These are phyloP conservation scores for Eidolon helvum DNA, from an alignment of 2,113 vertebrate genomes.

Conservation along the genomic window DNA sequence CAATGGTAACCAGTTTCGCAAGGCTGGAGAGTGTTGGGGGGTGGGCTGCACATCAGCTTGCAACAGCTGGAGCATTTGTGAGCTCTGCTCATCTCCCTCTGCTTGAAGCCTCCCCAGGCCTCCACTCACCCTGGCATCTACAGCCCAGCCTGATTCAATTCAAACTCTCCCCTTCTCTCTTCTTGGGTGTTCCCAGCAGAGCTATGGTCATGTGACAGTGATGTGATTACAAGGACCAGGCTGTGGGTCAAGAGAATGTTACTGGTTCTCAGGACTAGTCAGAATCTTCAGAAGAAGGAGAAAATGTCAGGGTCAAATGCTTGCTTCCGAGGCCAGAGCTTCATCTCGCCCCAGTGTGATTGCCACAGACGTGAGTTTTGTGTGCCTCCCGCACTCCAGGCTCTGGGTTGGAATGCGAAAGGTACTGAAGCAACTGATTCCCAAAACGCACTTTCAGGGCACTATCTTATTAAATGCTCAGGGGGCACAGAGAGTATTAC, in stretches of 20 bases:
- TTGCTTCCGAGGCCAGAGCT: background rate
- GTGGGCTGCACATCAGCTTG: accelerated
- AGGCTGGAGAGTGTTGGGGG: too few species aligned
- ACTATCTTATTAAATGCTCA: background rate
- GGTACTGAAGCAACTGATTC: background rate
- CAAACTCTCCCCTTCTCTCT: background rate
- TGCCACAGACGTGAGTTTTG: too few species aligned
- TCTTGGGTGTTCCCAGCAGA: background rate
- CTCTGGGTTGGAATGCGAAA: background rate
- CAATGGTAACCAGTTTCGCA: background rate
- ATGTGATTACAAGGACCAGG: background rate
- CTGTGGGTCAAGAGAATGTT: too few species aligned
- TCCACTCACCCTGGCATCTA: accelerated
- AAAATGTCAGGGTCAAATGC: background rate
- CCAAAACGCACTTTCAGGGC: background rate
- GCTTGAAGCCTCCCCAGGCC: background rate
- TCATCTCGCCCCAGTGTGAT: background rate
- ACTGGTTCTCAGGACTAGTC: background rate
- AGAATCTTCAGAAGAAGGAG: background rate
- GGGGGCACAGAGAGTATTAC: background rate
- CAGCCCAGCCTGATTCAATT: too few species aligned
- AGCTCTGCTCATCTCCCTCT: background rate
- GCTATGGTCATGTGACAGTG: background rate
- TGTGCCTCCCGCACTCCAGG: background rate
- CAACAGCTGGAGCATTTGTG: background rate